Evolutionary conservation across 2,797 vertebrate genomes (phyloP), one percentile per base, ranked within the genome.

Genomic region (Phataginus tetradactyla): DNA sequence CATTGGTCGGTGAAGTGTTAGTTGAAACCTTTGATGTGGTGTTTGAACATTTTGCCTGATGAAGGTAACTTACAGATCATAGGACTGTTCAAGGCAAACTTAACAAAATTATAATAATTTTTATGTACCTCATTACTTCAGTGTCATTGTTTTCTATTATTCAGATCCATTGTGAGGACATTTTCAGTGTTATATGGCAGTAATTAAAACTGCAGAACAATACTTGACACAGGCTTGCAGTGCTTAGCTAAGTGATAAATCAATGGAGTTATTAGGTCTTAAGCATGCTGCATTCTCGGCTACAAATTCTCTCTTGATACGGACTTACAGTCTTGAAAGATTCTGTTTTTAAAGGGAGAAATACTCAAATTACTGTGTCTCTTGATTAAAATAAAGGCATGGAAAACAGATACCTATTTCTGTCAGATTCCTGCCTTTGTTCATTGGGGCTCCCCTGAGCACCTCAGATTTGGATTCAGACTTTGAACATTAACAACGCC

Each of bases 361-460:
- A 83, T 84, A 63, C 34, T 92, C 59, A 91, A 86, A 55, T 42
- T 53, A 37, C 74, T 86, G 92, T 92, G 10, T 79, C 66, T 96
- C 3, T 86, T 74, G 69, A 75, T 81, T 90, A 90, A 95, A 85
- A 71, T 90, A 61, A 90, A 81, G 63, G n/a, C 79, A 92, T 90
- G 66, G 37, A 61, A 96, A 87, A 57, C 7, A 86, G 66, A 71
- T 85, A 66, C 42, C 66, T 87, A 4, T 64, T 90, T 87, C 57
- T 88, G 4, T 64, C 45, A 72, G 68, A 61, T 68, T 88, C 32
- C n/a, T 89, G 39, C 42, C 55, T 87, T 71, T 45, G 72, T 25
- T 49, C 49, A 86, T 1, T 69, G 51, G 29, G 64, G 9, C 68
- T 3, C 7, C 32, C 49, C 42, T 88, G 59, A 90, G 4, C 23